A percentile compares a stretch with the other conserved stretches of the same genome.
Evolutionary conservation across 2,113 vertebrate genomes (phyloP).

Genomic region (Emydura subglobosa): DNA sequence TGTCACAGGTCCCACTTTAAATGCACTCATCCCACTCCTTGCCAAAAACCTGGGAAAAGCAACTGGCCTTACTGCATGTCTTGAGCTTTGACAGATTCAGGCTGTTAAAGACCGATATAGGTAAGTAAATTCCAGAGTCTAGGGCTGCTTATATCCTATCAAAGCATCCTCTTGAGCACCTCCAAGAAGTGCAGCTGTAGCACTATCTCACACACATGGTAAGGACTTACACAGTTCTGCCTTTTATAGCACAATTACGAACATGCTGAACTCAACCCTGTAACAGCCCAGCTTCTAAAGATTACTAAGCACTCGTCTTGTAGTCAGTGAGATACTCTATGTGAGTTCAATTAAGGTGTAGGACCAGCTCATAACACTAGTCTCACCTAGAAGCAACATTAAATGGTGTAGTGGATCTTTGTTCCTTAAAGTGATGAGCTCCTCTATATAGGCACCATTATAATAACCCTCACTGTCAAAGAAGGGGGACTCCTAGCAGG

Average conservation of each 20-base stretch:
- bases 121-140: neutral
- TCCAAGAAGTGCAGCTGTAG: too few relatives aligned
- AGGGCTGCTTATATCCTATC: neutral
- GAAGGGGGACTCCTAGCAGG: neutral
- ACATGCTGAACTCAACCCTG: neutral
- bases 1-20: neutral
- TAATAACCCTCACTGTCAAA: neutral
- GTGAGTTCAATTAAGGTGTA: too few relatives aligned
- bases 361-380: neutral
- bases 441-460: neutral
- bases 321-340: neutral
- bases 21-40: too few relatives aligned
- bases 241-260: neutral
- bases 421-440: neutral
- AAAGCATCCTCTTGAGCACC: too few relatives aligned
- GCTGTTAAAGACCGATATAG: neutral
- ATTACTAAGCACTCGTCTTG: neutral
- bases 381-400: neutral
- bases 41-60: neutral
- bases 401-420: neutral
- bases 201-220: neutral
- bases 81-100: neutral
- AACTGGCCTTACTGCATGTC: too few relatives aligned
- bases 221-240: neutral
- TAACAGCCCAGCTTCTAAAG: neutral